Conservation (phyloP, 1,140 invertebrate genomes). For the Caenorhabditis brenneri region DNA sequence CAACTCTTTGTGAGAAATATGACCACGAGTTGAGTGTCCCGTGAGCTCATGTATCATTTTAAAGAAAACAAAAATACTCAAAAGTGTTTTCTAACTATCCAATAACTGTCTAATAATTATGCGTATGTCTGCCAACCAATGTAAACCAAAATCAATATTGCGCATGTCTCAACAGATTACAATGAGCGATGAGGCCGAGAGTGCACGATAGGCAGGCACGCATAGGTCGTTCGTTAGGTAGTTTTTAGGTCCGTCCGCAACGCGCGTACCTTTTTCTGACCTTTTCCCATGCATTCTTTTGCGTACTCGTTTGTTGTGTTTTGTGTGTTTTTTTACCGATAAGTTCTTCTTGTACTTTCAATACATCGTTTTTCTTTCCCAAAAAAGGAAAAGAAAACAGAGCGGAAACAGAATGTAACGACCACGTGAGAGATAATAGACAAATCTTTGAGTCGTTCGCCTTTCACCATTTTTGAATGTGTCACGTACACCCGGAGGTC, state of each 20-base stretch:
- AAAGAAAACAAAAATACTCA: not conserved
- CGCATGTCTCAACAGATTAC: not conserved
- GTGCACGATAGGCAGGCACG: not conserved
- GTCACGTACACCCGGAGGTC: slow-evolving; percentile 24
- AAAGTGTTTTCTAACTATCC: not conserved
- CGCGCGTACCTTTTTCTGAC: not conserved
- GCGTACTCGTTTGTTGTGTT: not conserved
- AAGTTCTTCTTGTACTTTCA: not conserved
- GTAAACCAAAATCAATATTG: not conserved
- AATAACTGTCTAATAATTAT: too few relatives aligned
- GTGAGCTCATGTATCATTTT: slow-evolving; percentile 30
- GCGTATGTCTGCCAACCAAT: too few relatives aligned
- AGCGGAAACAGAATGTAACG: not conserved
- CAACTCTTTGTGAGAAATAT: not conserved
- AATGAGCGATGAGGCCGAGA: not conserved
- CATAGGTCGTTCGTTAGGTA: not conserved
- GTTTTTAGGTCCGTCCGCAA: not conserved
- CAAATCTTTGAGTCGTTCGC: not conserved
- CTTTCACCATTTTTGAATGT: not conserved
- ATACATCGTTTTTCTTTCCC: not conserved
- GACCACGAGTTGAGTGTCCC: not conserved
- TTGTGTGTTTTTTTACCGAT: not conserved
- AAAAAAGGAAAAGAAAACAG: not conserved
- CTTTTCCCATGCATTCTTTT: not conserved
- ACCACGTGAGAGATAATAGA: not conserved